Percentiles rank a stretch among this genome's conserved stretches.
Evolutionary conservation across 2,113 vertebrate species (phyloP).

Genomic region (human): DNA sequence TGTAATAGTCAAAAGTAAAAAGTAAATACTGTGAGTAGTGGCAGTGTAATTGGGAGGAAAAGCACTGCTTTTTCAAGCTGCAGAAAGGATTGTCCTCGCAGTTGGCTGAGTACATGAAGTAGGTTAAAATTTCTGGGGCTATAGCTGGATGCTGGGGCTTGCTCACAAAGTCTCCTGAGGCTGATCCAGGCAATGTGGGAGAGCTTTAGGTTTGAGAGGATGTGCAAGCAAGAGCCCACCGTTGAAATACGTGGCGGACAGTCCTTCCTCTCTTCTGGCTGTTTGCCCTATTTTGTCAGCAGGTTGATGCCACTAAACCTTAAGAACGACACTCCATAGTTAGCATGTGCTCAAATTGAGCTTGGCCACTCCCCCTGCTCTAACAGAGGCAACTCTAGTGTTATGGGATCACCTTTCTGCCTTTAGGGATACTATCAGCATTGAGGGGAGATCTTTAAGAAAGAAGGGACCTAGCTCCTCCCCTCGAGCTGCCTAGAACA

Average conservation of each 20-base stretch:
- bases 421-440: neutral
- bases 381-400: neutral
- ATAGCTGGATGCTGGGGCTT: neutral
- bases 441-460: neutral
- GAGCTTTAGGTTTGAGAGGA: neutral
- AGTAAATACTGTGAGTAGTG: neutral
- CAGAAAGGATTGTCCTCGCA: neutral
- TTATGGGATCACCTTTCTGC: neutral
- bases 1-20: neutral
- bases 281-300: neutral
- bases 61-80: neutral
- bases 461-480: neutral
- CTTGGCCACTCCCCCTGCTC: neutral
- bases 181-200: neutral
- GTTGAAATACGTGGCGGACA: neutral
- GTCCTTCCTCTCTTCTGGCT: neutral
- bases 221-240: neutral
- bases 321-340: neutral
- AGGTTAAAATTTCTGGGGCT: neutral
- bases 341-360: neutral
- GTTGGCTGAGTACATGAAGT: neutral
- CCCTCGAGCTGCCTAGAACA: neutral
- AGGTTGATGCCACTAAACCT: neutral
- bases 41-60: neutral
- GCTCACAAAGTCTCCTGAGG: neutral